Evolutionary conservation across 2,797 vertebrate species (phyloP).

Genomic region (Hemitrygon akajei): DNA sequence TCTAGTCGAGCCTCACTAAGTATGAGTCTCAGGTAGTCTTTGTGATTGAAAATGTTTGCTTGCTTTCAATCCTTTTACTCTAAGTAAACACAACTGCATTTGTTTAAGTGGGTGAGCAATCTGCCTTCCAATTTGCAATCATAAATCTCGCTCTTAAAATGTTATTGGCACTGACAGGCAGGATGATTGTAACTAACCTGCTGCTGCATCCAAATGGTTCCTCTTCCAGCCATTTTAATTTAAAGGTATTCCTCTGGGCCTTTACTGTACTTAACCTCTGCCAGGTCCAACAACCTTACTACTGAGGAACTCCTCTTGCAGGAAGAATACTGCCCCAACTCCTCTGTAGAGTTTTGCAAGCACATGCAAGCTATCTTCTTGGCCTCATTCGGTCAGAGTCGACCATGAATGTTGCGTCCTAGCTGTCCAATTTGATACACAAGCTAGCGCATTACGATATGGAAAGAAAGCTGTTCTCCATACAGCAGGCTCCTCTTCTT

Average conservation of each 20-base stretch:
- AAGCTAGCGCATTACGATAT: no score
- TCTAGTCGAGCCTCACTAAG: background rate
- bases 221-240: background rate
- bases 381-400: no score
- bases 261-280: background rate
- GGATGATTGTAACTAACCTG: background rate
- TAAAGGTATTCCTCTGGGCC: background rate
- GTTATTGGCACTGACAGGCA: background rate
- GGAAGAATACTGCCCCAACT: background rate
- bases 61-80: background rate
- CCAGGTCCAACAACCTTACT: background rate
- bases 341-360: background rate
- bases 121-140: background rate
- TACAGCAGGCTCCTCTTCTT: no score
- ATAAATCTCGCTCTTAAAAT: background rate
- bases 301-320: background rate
- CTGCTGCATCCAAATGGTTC: background rate
- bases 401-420: no score
- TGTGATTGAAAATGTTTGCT: background rate
- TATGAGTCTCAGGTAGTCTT: background rate
- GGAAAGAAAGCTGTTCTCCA: no score
- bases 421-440: no score
- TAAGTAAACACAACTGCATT: background rate
- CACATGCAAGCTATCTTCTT: background rate
- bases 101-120: background rate